A percentile compares a stretch with the other conserved stretches of the same genome.
Evolutionary conservation across 2,888 invertebrate species (phyloP).

Genomic region (Orchestes rusci): DNA sequence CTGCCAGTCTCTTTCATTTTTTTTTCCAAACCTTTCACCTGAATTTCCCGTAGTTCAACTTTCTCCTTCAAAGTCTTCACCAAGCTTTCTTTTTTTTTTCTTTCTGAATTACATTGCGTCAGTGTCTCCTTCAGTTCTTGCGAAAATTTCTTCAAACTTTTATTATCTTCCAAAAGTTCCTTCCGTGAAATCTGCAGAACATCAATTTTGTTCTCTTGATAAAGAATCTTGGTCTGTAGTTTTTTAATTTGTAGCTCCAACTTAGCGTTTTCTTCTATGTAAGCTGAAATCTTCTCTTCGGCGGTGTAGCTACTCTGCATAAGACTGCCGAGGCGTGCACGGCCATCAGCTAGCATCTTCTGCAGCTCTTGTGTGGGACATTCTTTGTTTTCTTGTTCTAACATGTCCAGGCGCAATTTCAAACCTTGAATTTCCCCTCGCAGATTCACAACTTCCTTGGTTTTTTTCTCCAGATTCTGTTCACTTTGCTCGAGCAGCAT

Average conservation of each 20-base stretch:
- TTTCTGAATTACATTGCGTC: slow-evolving; percentile 32
- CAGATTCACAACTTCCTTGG: slow-evolving; percentile 24
- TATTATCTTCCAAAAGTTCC: slow-evolving; percentile 49
- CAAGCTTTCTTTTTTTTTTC: slow-evolving; percentile 31
- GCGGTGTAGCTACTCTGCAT: slow-evolving; percentile 34
- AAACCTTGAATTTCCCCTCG: slow-evolving; percentile 29
- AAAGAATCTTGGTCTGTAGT: slow-evolving; percentile 56
- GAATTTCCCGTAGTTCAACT: slow-evolving; percentile 32
- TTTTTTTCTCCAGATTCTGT: slow-evolving; percentile 31
- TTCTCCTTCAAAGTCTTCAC: slow-evolving; percentile 36
- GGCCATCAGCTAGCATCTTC: slow-evolving; percentile 37
- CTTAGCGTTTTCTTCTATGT: slow-evolving; percentile 53
- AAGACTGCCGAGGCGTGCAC: slow-evolving; percentile 32
- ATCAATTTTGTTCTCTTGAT: slow-evolving; percentile 54
- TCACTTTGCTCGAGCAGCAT: slow-evolving; percentile 31
- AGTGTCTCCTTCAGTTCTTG: slow-evolving; percentile 37
- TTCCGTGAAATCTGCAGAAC: slow-evolving; percentile 50
- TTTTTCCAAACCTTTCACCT: slow-evolving; percentile 34
- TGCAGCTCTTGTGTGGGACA: slow-evolving; percentile 35
- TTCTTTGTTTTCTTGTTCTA: slow-evolving; percentile 31
- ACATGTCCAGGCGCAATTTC: slow-evolving; percentile 31
- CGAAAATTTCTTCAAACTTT: slow-evolving; percentile 39
- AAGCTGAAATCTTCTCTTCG: slow-evolving; percentile 45
- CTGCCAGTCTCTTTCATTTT: slow-evolving; percentile 35
- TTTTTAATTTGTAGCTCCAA: slow-evolving; percentile 54